A percentile compares a stretch with the other conserved stretches of the same genome.
Evolutionary conservation across 2,797 vertebrate species (phyloP).

Genomic region (Craterocephalus amniculus): DNA sequence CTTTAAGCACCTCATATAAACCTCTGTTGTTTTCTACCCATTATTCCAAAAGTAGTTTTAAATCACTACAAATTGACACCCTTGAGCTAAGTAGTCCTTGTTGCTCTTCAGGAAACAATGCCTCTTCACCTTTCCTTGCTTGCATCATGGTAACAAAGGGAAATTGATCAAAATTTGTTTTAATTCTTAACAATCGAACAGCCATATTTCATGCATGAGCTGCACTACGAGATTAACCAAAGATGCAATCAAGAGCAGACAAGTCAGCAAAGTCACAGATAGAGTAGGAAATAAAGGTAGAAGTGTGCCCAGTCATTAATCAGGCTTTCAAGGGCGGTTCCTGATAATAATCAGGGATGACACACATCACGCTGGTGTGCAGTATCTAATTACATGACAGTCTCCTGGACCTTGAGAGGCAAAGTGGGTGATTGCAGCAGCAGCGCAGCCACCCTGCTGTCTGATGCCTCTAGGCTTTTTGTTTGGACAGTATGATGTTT

Average conservation of each 20-base stretch:
- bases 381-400: constrained; percentile 61
- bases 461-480: constrained; percentile 45
- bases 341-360: constrained; percentile 58
- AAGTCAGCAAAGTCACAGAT: constrained; percentile 51
- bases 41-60: constrained; percentile 73
- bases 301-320: constrained; percentile 46
- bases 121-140: constrained; percentile 8
- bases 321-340: constrained; percentile 45
- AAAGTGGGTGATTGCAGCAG: constrained; percentile 51
- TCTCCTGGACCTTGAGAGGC: constrained; percentile 47
- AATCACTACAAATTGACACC: constrained; percentile 70
- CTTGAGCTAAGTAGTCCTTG: constrained; percentile 47
- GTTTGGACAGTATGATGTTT: constrained; percentile 49
- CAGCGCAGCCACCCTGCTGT: constrained; percentile 25
- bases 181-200: constrained; percentile 73
- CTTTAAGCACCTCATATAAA: constrained; percentile 64
- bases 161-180: constrained; percentile 73
- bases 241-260: constrained; percentile 36
- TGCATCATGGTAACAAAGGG: constrained; percentile 53
- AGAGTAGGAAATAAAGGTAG: constrained; percentile 21
- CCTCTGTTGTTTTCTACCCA: constrained; percentile 63
- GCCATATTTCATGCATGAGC: constrained; percentile 52
- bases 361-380: constrained; percentile 38
- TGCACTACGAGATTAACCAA: constrained; percentile 38
- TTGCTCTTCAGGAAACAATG: constrained; percentile 39